These are phyloP conservation scores for Psix sp. DNA, from an alignment of 1,140 invertebrate genomes.

Conservation along the genomic window DNA sequence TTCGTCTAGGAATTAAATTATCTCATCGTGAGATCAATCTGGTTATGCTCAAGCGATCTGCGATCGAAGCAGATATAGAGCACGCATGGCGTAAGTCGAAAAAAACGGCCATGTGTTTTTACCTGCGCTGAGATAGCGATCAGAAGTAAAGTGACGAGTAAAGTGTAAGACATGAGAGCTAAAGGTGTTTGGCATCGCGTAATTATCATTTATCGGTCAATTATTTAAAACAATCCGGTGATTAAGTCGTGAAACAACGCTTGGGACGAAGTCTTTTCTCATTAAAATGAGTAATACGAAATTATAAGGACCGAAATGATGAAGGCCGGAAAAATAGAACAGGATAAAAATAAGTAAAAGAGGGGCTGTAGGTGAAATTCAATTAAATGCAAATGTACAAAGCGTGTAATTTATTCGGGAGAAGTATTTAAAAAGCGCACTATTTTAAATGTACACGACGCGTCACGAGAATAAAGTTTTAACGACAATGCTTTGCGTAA, in stretches of 20 bases:
- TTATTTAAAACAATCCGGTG: slow-evolving; percentile 41
- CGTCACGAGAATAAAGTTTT: slow-evolving; percentile 40
- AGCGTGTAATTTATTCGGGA: slow-evolving; percentile 47
- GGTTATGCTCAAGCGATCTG: slow-evolving; percentile 26
- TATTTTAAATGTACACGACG: slow-evolving; percentile 45
- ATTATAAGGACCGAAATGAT: slow-evolving; percentile 17
- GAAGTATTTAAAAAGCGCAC: slow-evolving; percentile 49
- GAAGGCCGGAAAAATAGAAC: slow-evolving; percentile 10
- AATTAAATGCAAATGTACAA: slow-evolving; percentile 54
- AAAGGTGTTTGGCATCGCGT: slow-evolving; percentile 13
- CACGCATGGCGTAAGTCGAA: slow-evolving; percentile 24
- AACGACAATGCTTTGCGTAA: slow-evolving; percentile 35
- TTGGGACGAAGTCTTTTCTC: slow-evolving; percentile 21
- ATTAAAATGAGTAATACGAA: slow-evolving; percentile 29
- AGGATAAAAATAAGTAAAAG: slow-evolving; percentile 12
- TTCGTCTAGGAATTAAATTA: slow-evolving; percentile 22
- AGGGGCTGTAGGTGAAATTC: slow-evolving; percentile 34
- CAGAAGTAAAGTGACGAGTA: slow-evolving; percentile 11
- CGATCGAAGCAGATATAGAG: slow-evolving; percentile 26
- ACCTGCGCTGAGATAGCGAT: slow-evolving; percentile 32
- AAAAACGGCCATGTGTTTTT: slow-evolving; percentile 24
- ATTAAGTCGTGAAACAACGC: slow-evolving; percentile 20
- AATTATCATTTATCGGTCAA: slow-evolving; percentile 37
- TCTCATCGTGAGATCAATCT: slow-evolving; percentile 48
- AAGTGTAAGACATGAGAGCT: slow-evolving; percentile 10